Percentiles rank a stretch among this genome's conserved stretches.
Evolutionary conservation across 2,113 vertebrate species (phyloP).

Genomic region (Ictalurus furcatus): DNA sequence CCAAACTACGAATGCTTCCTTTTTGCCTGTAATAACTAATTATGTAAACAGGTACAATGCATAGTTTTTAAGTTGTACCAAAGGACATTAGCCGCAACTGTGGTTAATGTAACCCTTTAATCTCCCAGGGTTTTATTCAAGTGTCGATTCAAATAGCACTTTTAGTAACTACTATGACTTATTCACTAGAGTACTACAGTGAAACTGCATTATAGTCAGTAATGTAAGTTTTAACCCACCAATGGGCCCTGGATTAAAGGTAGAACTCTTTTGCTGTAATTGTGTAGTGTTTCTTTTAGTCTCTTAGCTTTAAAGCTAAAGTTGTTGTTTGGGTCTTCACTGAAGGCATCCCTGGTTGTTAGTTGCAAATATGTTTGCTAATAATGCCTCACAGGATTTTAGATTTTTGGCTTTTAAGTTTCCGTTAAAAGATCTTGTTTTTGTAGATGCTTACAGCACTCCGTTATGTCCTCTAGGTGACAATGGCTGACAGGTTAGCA

Average conservation of each 20-base stretch:
- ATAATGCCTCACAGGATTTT: neutral
- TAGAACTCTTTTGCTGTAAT: neutral
- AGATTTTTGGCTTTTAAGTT: neutral
- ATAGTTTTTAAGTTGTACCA: neutral
- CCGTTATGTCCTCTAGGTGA: conserved; percentile 77
- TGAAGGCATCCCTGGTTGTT: neutral
- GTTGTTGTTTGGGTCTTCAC: neutral
- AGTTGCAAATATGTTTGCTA: neutral
- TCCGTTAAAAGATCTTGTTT: neutral
- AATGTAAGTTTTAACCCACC: neutral
- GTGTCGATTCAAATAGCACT: neutral
- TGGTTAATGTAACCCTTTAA: neutral
- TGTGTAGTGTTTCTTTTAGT: neutral
- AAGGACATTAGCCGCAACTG: neutral
- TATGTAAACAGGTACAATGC: neutral
- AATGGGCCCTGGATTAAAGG: neutral
- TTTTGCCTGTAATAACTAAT: neutral
- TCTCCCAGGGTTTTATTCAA: neutral
- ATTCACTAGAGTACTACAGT: neutral
- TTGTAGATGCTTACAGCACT: neutral
- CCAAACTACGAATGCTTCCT: neutral
- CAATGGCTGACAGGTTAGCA: conserved; percentile 89
- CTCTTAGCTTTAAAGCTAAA: neutral
- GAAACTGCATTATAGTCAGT: neutral
- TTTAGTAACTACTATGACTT: neutral